phyloP scores from a whole-genome alignment of 2,888 invertebrate species.

The Stomorhina lunata region DNA sequence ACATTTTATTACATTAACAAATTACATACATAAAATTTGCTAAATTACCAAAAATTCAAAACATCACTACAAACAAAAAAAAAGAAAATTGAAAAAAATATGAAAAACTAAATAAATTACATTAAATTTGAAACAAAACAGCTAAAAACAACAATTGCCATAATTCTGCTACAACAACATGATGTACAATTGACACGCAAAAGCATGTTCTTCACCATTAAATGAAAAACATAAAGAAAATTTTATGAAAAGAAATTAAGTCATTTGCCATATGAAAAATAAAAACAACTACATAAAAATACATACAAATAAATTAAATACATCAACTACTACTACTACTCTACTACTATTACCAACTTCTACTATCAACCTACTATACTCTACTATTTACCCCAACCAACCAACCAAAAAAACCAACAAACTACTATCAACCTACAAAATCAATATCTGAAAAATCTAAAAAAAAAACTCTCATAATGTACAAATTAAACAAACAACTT shows the following conservation, averaged over 20 bases:
- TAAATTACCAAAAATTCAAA: slow-evolving; percentile 40
- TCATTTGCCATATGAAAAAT: slow-evolving; percentile 56
- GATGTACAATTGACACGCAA: slow-evolving; percentile 69
- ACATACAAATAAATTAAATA: slow-evolving; percentile 43
- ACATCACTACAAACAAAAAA: slow-evolving; percentile 15
- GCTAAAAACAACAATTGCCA: slow-evolving; percentile 65
- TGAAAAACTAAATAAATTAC: slow-evolving; percentile 37
- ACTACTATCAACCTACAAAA: slow-evolving; percentile 53
- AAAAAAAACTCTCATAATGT: slow-evolving; percentile 40
- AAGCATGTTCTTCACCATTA: slow-evolving; percentile 54
- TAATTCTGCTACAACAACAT: slow-evolving; percentile 64
- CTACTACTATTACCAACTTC: slow-evolving; percentile 33
- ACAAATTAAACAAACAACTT: too few species aligned
- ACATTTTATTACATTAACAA: slow-evolving; percentile 22
- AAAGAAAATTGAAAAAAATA: slow-evolving; percentile 49
- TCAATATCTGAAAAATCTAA: slow-evolving; percentile 37
- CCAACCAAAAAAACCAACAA: slow-evolving; percentile 53
- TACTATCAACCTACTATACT: too few species aligned
- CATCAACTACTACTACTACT: slow-evolving; percentile 35
- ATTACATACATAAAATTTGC: slow-evolving; percentile 41
- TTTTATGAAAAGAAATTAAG: slow-evolving; percentile 37
- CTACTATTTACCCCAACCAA: slow-evolving; percentile 38
- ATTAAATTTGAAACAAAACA: slow-evolving; percentile 64
- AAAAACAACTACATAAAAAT: slow-evolving; percentile 55
- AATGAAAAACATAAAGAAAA: slow-evolving; percentile 53